Conservation (phyloP, 2,113 vertebrate species). For the Petroica traversi region DNA sequence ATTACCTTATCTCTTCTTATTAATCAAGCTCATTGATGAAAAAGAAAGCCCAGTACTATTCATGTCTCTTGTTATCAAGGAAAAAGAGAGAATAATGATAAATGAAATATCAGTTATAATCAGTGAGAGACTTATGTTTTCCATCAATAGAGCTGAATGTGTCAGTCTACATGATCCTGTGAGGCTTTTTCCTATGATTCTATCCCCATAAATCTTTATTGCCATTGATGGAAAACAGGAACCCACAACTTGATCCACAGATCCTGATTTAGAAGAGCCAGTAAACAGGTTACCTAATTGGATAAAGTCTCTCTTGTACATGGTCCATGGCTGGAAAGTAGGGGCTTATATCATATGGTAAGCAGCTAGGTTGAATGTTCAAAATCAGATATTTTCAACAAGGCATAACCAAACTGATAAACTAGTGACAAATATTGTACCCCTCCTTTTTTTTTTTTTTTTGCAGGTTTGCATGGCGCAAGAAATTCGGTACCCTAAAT, state of each 20-base stretch:
- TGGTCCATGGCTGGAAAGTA: background rate
- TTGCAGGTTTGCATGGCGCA: fast-evolving
- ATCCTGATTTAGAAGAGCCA: background rate
- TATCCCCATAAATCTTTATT: background rate
- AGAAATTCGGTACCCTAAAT: background rate
- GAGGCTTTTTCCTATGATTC: background rate
- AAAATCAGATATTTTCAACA: background rate
- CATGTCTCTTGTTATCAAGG: background rate
- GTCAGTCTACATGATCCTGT: background rate
- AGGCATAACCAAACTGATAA: background rate
- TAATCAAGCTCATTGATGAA: background rate
- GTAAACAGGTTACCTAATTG: background rate
- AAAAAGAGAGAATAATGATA: background rate
- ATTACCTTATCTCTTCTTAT: background rate
- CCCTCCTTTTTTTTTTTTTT: background rate
- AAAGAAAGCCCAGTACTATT: background rate
- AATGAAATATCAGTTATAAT: background rate
- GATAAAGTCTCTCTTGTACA: background rate
- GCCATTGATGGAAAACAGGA: background rate
- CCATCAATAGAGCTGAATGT: background rate
- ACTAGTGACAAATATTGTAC: background rate
- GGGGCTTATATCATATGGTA: background rate
- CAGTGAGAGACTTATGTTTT: background rate
- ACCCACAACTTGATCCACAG: background rate
- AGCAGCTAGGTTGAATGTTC: background rate